A percentile compares a stretch with the other conserved stretches of the same genome.
These are phyloP conservation scores for Mylabris sibirica DNA, from an alignment of 2,888 invertebrate genomes.

Conservation along the genomic window DNA sequence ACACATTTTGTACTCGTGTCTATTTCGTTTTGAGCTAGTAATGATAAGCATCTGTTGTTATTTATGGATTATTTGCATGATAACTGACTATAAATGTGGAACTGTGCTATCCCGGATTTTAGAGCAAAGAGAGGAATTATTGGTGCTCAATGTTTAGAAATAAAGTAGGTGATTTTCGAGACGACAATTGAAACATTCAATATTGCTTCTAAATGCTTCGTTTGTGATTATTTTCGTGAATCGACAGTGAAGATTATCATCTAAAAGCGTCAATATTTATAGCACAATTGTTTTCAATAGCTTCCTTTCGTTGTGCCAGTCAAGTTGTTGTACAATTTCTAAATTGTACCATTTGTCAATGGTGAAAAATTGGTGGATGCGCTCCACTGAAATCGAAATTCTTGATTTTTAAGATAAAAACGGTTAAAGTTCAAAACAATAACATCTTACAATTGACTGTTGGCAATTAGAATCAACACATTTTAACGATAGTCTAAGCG, in stretches of 20 bases:
- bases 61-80: conserved; percentile 32
- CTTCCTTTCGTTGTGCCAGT: background rate
- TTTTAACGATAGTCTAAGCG: background rate
- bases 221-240: background rate
- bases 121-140: background rate
- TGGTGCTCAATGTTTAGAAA: conserved; percentile 10
- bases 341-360: background rate
- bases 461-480: background rate
- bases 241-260: background rate
- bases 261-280: background rate
- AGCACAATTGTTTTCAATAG: background rate
- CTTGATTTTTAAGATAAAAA: background rate
- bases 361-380: background rate
- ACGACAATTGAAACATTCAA: conserved; percentile 23
- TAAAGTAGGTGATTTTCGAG: conserved; percentile 17
- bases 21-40: conserved; percentile 19
- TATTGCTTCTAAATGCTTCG: background rate
- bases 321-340: background rate
- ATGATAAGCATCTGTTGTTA: conserved; percentile 31
- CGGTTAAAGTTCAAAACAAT: background rate
- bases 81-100: conserved; percentile 17
- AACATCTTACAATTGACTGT: background rate
- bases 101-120: conserved; percentile 23
- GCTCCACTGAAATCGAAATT: background rate
- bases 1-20: conserved; percentile 13